Conservation (phyloP, 2,113 vertebrate species). For the Pluvianellus socialis region DNA sequence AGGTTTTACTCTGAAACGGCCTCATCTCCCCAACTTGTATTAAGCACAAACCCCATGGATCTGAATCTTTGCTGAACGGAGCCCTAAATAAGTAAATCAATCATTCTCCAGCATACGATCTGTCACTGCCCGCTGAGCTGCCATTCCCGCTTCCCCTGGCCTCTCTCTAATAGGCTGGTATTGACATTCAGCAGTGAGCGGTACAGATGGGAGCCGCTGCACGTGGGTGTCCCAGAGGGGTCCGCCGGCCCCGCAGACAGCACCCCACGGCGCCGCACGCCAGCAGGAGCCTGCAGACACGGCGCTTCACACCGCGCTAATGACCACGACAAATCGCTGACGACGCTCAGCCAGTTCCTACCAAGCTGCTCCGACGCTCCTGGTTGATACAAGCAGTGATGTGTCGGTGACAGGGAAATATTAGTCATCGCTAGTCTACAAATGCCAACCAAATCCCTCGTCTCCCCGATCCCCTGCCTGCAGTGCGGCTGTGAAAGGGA, state of each 20-base stretch:
- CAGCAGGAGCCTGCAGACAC: fast-evolving
- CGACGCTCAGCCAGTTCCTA: fast-evolving
- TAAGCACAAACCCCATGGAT: neutral
- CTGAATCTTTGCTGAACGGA: neutral
- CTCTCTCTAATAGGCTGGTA: neutral
- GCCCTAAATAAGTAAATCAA: conserved; percentile 14
- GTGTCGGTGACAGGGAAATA: neutral
- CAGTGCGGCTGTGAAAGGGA: neutral
- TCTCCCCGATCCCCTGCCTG: neutral
- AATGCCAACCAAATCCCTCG: neutral
- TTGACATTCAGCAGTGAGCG: neutral
- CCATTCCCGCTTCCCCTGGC: neutral
- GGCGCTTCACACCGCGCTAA: fast-evolving
- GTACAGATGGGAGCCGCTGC: neutral
- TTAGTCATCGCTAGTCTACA: neutral
- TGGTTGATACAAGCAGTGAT: neutral
- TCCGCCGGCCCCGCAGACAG: neutral
- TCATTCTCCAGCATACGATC: neutral
- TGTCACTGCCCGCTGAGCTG: neutral
- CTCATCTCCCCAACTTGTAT: neutral
- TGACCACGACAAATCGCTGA: neutral
- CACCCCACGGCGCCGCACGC: neutral
- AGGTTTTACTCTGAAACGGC: neutral
- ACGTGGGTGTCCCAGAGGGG: neutral
- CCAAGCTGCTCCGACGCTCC: neutral